These are phyloP conservation scores for Gasteruption jaculator DNA, from an alignment of 2,888 invertebrate genomes.

Conservation along the genomic window DNA sequence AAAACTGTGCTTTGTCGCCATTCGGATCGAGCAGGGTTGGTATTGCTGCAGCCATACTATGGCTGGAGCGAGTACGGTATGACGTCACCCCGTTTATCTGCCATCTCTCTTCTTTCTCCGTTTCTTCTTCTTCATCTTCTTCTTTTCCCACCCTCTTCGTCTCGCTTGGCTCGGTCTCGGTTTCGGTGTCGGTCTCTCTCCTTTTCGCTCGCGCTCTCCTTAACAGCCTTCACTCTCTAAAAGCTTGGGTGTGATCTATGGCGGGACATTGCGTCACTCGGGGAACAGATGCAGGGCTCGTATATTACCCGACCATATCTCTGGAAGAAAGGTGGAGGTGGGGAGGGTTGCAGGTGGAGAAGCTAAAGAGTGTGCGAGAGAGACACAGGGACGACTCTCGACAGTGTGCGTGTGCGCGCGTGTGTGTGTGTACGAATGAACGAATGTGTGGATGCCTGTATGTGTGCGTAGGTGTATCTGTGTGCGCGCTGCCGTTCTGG, in stretches of 20 bases:
- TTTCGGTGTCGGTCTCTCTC: constrained; percentile 38
- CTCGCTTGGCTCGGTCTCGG: constrained; percentile 33
- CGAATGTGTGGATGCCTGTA: too few relatives aligned
- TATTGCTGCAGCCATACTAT: too few relatives aligned
- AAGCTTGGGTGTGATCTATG: constrained; percentile 62
- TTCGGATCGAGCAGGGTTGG: too few relatives aligned
- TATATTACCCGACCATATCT: constrained; percentile 51
- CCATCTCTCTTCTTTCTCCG: constrained; percentile 8
- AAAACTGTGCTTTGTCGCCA: too few relatives aligned
- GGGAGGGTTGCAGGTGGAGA: constrained; percentile 15
- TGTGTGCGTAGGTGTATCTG: too few relatives aligned
- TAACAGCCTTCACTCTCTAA: constrained; percentile 60
- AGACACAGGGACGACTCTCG: constrained; percentile 13
- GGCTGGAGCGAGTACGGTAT: too few relatives aligned
- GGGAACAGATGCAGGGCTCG: constrained; percentile 52
- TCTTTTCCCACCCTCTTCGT: constrained; percentile 24
- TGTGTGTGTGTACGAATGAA: too few relatives aligned
- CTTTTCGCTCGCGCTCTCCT: constrained; percentile 49
- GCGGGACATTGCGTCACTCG: constrained; percentile 64
- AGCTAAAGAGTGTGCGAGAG: constrained; percentile 17
- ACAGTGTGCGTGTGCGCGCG: too few relatives aligned
- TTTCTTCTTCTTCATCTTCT: constrained; percentile 7
- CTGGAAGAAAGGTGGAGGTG: constrained; percentile 27
- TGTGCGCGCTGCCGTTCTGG: constrained; percentile 14
- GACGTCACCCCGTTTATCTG: too few relatives aligned